Base-by-base conservation (phyloP, 2,113 vertebrate species). In the Nothoprocta perdicaria region DNA sequence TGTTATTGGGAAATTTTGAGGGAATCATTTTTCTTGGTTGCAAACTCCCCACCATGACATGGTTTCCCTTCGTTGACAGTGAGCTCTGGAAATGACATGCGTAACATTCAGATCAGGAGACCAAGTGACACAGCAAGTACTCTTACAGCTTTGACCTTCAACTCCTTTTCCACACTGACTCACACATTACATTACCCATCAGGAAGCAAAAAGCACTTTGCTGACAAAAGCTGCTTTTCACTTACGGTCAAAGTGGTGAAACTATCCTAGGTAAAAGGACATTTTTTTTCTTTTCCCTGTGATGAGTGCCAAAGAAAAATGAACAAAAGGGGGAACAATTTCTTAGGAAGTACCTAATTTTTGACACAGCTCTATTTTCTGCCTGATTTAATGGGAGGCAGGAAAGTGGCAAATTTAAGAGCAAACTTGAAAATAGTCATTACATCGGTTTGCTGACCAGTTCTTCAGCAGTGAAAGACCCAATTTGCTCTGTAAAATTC, bases 351-450 rank as follows among this genome's bases (percentile, higher is more conserved):
- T 78, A 69, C 66, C 89, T 93, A 84, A 91, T 94, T 96, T 97
- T 95, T 95, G 61, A 90, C 35, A 86, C 62, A 76, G 92, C 46
- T 93, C 43, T 94, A 46, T 95, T 95, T 96, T 81, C 81, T 95
- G 40, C 63, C 33, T 91, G 67, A 95, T 68, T 63, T 76, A 92
- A 88, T 53, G 38, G 46, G 89, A 92, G 85, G 52, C 58, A 91
- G 40, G 10, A 91, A 92, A 86, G 77, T 81, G 45, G 71, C 40
- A 94, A 84, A 95, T 94, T 92, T 89, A 84, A 93, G 77, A 93
- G 66, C 48, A 85, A 94, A 94, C 89, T 86, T 89, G 92, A 94
- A 94, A 95, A 94, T 55, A 93, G 85, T 95, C 77, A 95, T 93
- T 92, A 76, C 57, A 21, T 69, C 0, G 0, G 82, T 95, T 93